Evolutionary conservation across 2,113 vertebrate genomes (phyloP).

Genomic region (Tyto alba): DNA sequence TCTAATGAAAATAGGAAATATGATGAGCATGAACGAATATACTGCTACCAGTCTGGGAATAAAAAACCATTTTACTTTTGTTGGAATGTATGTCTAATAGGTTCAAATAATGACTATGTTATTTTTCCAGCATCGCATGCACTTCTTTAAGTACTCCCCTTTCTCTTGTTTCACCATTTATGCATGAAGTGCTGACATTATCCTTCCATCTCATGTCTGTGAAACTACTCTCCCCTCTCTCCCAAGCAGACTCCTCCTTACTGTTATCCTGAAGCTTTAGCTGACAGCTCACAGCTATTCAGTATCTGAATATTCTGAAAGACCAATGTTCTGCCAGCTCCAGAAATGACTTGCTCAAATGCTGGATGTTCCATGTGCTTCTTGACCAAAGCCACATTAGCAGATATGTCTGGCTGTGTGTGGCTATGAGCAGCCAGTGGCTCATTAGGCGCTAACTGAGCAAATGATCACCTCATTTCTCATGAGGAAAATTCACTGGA

Average conservation of each 20-base stretch:
- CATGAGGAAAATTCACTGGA: not conserved
- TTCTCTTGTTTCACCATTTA: not conserved
- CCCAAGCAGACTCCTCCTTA: not conserved
- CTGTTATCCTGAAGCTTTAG: not conserved
- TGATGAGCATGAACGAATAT: not conserved
- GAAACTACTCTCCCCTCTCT: not conserved
- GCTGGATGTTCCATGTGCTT: not conserved
- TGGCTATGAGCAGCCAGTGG: not conserved
- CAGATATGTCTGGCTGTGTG: not conserved
- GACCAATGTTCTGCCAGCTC: not conserved
- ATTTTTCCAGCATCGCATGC: not conserved
- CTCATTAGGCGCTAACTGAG: not conserved
- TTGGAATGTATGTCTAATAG: not conserved
- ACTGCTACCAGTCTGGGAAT: slow-evolving; percentile 4
- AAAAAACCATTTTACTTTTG: slow-evolving; percentile 6
- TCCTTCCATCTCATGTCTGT: not conserved
- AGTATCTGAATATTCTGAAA: not conserved
- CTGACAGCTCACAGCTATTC: not conserved
- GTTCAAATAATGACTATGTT: not conserved
- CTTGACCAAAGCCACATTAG: not conserved
- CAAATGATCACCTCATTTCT: not conserved
- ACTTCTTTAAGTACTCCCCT: not conserved
- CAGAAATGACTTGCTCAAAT: not conserved
- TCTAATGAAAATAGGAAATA: slow-evolving; percentile 39
- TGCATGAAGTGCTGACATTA: not conserved